phyloP scores from a whole-genome alignment of 92 coral and sea anemone genomes.

The Galaxea fascicularis region DNA sequence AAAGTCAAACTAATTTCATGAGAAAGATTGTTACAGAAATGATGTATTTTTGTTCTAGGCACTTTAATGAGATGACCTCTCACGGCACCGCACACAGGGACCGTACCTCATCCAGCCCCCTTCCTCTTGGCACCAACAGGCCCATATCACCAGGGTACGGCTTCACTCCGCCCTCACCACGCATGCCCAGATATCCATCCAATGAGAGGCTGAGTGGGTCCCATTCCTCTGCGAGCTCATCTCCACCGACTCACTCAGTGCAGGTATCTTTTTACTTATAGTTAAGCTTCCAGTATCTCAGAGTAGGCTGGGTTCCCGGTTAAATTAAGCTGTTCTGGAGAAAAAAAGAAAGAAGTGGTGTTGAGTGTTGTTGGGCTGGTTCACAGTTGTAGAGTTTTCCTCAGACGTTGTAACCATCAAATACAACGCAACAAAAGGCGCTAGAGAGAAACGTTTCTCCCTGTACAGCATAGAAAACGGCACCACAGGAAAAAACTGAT shows the following conservation, averaged over 20 bases:
- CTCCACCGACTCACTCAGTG: conserved; percentile 75
- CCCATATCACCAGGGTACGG: conserved; percentile 84
- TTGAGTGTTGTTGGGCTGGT: too few species aligned
- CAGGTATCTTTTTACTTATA: background rate
- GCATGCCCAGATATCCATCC: conserved; percentile 94
- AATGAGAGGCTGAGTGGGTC: conserved; percentile 92
- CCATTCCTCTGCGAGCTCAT: conserved; percentile 76
- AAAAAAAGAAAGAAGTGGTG: too few species aligned
- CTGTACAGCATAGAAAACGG: too few species aligned
- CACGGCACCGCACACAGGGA: conserved; percentile 80
- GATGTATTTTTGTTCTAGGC: conserved; percentile 52
- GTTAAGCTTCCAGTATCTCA: too few species aligned
- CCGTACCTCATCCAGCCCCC: conserved; percentile 94
- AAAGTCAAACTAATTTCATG: too few species aligned
- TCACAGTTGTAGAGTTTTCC: too few species aligned
- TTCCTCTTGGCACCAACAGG: conserved; percentile 77
- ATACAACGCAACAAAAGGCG: too few species aligned
- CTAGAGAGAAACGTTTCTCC: too few species aligned
- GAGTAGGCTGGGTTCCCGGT: too few species aligned
- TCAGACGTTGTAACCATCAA: too few species aligned
- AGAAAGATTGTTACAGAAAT: background rate
- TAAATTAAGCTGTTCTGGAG: too few species aligned
- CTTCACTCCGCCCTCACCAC: conserved; percentile 97
- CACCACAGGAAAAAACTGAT: too few species aligned
- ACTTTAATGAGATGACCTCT: conserved; percentile 95